phyloP scores from a whole-genome alignment of 2,113 vertebrate species.

The Notarius lentiginosus region DNA sequence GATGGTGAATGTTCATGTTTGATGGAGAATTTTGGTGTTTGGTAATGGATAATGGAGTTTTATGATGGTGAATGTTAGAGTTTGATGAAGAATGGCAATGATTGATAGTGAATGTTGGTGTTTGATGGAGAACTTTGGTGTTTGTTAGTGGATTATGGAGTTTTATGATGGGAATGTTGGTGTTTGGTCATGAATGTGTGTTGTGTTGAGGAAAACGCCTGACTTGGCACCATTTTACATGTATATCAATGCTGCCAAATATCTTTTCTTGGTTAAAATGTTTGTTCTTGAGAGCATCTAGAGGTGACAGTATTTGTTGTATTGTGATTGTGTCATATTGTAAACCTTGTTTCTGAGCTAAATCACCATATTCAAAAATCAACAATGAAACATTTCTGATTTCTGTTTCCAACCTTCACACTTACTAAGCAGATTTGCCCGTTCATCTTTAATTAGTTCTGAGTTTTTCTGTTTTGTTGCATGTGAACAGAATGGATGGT shows the following conservation, averaged over 20 bases:
- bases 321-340: neutral
- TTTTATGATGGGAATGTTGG: too few species aligned
- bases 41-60: neutral
- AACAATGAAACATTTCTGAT: conserved; percentile 48
- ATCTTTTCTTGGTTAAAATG: neutral
- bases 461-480: conserved; percentile 55
- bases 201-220: neutral
- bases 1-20: neutral
- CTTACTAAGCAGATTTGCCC: conserved; percentile 74
- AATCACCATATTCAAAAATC: neutral
- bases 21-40: neutral
- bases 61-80: too few species aligned
- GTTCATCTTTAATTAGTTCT: conserved; percentile 71
- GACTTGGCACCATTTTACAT: neutral
- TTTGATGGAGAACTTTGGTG: neutral
- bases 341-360: neutral
- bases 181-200: neutral
- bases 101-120: neutral
- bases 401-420: conserved; percentile 58
- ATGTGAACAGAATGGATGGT: conserved; percentile 68
- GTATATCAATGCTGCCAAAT: neutral
- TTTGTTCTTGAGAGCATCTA: neutral
- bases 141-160: too few species aligned
- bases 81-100: too few species aligned
- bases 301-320: neutral